Evolutionary conservation across 2,888 invertebrate genomes (phyloP), one percentile per base, ranked within the genome.

Genomic region (Acanthosoma haemorrhoidale): DNA sequence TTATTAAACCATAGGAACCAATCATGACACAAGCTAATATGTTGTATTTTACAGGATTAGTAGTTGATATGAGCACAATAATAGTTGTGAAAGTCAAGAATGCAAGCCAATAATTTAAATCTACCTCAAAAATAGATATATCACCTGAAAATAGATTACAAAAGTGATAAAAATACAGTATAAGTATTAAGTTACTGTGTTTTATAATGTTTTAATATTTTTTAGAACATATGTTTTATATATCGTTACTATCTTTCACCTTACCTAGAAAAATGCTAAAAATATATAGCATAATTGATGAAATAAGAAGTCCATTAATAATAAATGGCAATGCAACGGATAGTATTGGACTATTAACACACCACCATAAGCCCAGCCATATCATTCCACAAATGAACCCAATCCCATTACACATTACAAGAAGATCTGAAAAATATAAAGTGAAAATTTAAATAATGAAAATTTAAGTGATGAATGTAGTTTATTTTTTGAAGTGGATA

Each of bases 291-390:
- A n/a, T 5, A 6, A n/a, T 31, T 9, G 87, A 83, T 2, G 87
- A 82, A 8, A 86, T 75, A 51, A 90, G 77, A 76, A 86, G 85
- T 2, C 89, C 89, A n/a, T 86, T 78, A 58, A 86, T 82, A 36
- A 88, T 75, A 36, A 85, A 84, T 11, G 85, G 81, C 21, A 88
- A 77, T 25, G 85, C 78, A 5, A 87, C 85, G 11, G 87, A 84
- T 32, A 87, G 76, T 5, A 87, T 79, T 0, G 88, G 87, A 73
- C 86, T 82, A 3, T 86, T 87, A 75, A 82, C 83, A 74, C 82
- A 82, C 81, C 84, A 84, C 87, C 88, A 89, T 73, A 87, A 80
- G 4, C 83, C 76, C 39, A 87, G 76, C 86, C 88, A 88, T 51
- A 86, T 78, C 1, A 82, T 79, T 3, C 87, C 88, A 73, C 85